phyloP scores from a whole-genome alignment of 2,888 invertebrate species.

The Odontocerum albicorne region DNA sequence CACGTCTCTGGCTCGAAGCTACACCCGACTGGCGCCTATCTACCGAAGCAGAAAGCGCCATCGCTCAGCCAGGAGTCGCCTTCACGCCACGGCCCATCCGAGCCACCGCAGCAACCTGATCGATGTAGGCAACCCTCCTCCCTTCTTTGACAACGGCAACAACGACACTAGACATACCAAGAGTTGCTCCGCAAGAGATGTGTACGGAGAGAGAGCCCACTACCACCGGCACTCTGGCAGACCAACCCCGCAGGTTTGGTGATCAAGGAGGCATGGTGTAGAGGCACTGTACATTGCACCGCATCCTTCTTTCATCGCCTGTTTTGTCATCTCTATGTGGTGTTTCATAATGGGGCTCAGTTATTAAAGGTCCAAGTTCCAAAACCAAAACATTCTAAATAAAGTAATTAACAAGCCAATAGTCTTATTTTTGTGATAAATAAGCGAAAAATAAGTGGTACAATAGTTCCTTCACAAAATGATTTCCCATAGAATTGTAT shows the following conservation, averaged over 20 bases:
- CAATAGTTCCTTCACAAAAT: no score
- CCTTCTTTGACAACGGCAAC: constrained; percentile 54
- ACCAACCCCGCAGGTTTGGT: constrained; percentile 32
- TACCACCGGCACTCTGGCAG: constrained; percentile 52
- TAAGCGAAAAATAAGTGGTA: no score
- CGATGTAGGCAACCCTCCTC: constrained; percentile 55
- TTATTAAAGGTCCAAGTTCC: no score
- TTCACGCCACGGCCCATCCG: constrained; percentile 32
- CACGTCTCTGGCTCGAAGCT: constrained; percentile 26
- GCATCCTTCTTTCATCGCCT: neutral
- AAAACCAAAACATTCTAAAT: no score
- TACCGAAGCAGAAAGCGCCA: constrained; percentile 34
- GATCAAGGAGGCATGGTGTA: neutral
- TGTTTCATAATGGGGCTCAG: no score
- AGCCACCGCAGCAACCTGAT: constrained; percentile 45
- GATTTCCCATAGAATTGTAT: no score
- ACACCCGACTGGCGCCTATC: constrained; percentile 32
- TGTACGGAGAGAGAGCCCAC: constrained; percentile 52
- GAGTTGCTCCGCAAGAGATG: constrained; percentile 38
- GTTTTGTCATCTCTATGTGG: no score
- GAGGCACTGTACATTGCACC: neutral
- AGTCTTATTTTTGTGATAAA: no score
- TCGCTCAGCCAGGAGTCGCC: constrained; percentile 40
- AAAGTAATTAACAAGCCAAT: no score
- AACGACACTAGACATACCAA: constrained; percentile 40